phyloP scores from a whole-genome alignment of 2,888 invertebrate species.

The Pyrgus malvae region DNA sequence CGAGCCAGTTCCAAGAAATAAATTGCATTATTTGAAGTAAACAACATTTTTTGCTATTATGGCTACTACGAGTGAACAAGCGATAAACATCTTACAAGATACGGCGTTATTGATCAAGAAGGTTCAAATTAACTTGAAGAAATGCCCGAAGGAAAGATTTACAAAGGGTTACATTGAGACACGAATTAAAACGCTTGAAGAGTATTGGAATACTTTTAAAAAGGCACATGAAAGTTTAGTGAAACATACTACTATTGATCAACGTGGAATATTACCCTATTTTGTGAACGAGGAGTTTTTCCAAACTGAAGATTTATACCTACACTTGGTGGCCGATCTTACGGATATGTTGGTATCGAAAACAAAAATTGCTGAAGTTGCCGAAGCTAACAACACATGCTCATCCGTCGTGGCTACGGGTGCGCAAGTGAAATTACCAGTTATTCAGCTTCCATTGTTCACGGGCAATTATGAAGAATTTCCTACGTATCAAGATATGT shows the following conservation, averaged over 20 bases:
- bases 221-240: slow-evolving; percentile 20
- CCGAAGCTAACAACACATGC: not conserved
- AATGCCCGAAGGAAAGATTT: slow-evolving; percentile 28
- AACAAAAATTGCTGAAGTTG: not conserved
- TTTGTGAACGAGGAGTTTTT: slow-evolving; percentile 26
- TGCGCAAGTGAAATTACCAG: not conserved
- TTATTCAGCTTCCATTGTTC: not conserved
- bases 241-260: slow-evolving; percentile 5
- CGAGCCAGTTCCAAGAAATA: no score
- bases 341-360: not conserved
- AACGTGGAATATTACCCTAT: slow-evolving; percentile 14
- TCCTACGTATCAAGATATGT: not conserved
- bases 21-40: not conserved
- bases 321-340: slow-evolving; percentile 6
- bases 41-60: not conserved
- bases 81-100: slow-evolving; percentile 19
- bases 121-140: slow-evolving; percentile 26
- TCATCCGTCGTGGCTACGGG: not conserved
- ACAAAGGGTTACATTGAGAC: slow-evolving; percentile 27
- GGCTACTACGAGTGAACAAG: not conserved
- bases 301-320: slow-evolving; percentile 21
- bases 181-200: slow-evolving; percentile 11
- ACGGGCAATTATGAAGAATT: not conserved
- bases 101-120: slow-evolving; percentile 20
- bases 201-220: slow-evolving; percentile 24